These are phyloP conservation scores for Agrotis ipsilon DNA, from an alignment of 2,888 invertebrate species.

Conservation along the genomic window DNA sequence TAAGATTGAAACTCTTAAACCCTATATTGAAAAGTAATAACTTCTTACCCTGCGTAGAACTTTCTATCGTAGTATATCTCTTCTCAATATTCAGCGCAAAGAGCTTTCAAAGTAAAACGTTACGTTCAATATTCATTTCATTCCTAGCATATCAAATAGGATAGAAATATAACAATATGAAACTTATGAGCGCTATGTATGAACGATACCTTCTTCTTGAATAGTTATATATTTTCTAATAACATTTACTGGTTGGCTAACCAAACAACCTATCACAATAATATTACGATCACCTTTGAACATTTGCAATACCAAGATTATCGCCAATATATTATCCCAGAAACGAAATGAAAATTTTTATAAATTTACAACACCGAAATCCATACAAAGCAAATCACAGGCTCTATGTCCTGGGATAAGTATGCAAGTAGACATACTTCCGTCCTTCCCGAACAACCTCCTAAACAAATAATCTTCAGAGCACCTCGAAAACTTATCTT, in stretches of 20 bases:
- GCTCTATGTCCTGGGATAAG: background rate
- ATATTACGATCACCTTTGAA: too few relatives aligned
- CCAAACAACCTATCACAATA: background rate
- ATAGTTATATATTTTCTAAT: background rate
- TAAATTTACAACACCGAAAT: too few relatives aligned
- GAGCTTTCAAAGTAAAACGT: slow-evolving; percentile 3
- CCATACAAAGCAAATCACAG: background rate
- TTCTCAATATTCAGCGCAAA: slow-evolving; percentile 3
- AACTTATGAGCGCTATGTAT: background rate
- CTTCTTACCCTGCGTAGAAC: slow-evolving; percentile 6
- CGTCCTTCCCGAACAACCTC: background rate
- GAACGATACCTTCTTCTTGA: background rate
- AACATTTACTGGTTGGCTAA: background rate
- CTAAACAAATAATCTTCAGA: background rate
- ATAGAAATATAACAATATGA: slow-evolving; percentile 3
- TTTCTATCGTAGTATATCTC: background rate
- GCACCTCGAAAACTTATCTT: background rate
- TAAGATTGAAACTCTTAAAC: background rate
- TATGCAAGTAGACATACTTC: background rate
- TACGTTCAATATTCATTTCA: slow-evolving; percentile 18
- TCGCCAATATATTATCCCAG: too few relatives aligned
- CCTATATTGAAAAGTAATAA: slow-evolving; percentile 15
- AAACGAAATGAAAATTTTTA: background rate
- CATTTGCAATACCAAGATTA: background rate
- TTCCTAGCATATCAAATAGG: slow-evolving; percentile 7